Evolutionary conservation across 2,113 vertebrate genomes (phyloP).

Genomic region (Lepidothrix coronata): DNA sequence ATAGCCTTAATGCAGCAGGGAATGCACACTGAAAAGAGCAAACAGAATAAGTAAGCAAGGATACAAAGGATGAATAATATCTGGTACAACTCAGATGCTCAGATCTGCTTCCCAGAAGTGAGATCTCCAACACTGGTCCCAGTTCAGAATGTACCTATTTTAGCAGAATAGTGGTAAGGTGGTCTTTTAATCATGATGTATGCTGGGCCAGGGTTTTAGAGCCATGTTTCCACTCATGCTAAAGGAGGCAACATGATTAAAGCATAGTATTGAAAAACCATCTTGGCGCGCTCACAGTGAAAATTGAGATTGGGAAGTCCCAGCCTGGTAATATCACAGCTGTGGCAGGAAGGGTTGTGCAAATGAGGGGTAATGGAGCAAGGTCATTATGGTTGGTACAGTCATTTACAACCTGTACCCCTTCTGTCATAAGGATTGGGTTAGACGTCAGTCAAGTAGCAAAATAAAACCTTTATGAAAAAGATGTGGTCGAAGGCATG

Average conservation of each 20-base stretch:
- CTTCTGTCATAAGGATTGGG: neutral
- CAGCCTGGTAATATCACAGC: constrained; percentile 10
- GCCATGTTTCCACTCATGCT: neutral
- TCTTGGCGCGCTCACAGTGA: neutral
- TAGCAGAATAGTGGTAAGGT: neutral
- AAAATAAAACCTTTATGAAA: constrained; percentile 14
- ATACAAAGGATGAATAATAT: neutral
- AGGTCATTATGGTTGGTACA: neutral
- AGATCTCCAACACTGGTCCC: neutral
- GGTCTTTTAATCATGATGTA: neutral
- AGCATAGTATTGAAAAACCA: neutral
- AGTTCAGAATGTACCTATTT: neutral
- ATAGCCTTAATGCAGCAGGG: neutral
- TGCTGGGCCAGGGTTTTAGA: neutral
- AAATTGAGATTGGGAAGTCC: neutral
- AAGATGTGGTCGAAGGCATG: neutral
- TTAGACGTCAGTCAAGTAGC: neutral
- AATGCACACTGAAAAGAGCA: neutral
- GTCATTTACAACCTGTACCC: neutral
- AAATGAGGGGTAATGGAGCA: constrained; percentile 10
- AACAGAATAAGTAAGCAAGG: neutral
- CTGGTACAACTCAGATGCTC: neutral
- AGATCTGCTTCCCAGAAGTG: neutral
- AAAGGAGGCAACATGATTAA: neutral
- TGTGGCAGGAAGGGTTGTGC: neutral